Conservation (phyloP, 1,140 invertebrate genomes). For the Euwallacea similis region DNA sequence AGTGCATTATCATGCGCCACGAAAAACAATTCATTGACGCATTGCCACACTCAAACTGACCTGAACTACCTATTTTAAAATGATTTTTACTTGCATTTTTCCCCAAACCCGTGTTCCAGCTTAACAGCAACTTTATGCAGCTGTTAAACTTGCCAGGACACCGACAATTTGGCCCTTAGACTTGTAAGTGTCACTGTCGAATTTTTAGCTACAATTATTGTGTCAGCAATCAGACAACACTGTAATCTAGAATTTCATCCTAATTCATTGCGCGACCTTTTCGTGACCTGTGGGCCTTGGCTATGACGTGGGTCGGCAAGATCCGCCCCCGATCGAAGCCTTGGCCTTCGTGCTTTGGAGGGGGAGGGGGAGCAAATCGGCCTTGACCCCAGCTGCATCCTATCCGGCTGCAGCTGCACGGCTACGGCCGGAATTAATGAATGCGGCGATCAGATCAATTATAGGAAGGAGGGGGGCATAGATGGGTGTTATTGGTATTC, state of each 20-base stretch:
- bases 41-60: background rate
- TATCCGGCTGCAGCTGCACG: constrained; percentile 35
- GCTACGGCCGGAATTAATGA: constrained; percentile 6
- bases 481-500: too few species aligned
- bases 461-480: background rate
- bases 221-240: background rate
- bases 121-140: too few species aligned
- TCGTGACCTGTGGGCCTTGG: constrained; percentile 30
- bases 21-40: too few species aligned
- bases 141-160: too few species aligned
- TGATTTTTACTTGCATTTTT: too few species aligned
- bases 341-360: constrained; percentile 13
- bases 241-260: too few species aligned
- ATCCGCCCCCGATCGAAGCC: constrained; percentile 24
- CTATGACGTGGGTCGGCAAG: constrained; percentile 24
- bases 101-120: too few species aligned
- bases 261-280: constrained; percentile 19
- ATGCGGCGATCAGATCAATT: background rate
- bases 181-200: too few species aligned
- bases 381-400: constrained; percentile 37
- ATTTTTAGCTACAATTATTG: background rate
- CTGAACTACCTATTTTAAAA: too few species aligned
- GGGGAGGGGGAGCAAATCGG: background rate
- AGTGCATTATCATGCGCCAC: background rate
- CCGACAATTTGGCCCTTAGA: too few species aligned